Conservation (phyloP, 2,888 invertebrate species). For the Coleophora flavipennella region DNA sequence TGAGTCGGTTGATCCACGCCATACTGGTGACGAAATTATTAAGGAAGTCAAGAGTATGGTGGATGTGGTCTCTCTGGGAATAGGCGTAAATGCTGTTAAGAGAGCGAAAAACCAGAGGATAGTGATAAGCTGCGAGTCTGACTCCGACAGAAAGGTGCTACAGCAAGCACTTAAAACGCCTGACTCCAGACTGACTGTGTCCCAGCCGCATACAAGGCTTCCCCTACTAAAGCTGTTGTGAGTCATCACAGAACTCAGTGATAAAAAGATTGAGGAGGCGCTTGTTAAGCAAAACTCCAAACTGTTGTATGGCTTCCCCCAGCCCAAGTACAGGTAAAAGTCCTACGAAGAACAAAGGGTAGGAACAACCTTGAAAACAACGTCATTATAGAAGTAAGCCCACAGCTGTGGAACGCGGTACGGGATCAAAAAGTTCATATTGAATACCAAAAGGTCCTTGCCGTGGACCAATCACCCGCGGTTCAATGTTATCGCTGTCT, state of each 20-base stretch:
- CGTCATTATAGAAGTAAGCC: background rate
- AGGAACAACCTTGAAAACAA: background rate
- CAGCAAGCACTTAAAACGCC: background rate
- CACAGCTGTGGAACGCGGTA: background rate
- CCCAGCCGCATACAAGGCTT: background rate
- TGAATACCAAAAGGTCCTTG: background rate
- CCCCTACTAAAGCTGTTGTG: background rate
- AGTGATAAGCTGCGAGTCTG: conserved; percentile 2
- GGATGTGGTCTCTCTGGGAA: conserved; percentile 1
- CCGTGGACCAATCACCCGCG: background rate
- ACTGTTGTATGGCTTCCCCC: background rate
- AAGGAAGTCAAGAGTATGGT: conserved; percentile 1
- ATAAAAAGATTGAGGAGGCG: background rate
- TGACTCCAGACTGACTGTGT: background rate
- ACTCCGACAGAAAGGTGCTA: background rate
- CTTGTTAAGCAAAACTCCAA: background rate
- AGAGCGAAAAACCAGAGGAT: conserved; percentile 8
- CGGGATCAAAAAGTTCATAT: background rate
- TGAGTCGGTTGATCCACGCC: background rate
- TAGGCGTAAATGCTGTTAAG: conserved; percentile 1
- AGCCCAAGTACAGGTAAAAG: background rate
- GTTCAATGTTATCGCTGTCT: background rate
- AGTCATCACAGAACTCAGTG: background rate
- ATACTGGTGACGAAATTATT: conserved; percentile 3
- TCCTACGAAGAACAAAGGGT: background rate